These are phyloP conservation scores for Drosophila mayaguana DNA, from an alignment of 2,888 invertebrate genomes.

Conservation along the genomic window DNA sequence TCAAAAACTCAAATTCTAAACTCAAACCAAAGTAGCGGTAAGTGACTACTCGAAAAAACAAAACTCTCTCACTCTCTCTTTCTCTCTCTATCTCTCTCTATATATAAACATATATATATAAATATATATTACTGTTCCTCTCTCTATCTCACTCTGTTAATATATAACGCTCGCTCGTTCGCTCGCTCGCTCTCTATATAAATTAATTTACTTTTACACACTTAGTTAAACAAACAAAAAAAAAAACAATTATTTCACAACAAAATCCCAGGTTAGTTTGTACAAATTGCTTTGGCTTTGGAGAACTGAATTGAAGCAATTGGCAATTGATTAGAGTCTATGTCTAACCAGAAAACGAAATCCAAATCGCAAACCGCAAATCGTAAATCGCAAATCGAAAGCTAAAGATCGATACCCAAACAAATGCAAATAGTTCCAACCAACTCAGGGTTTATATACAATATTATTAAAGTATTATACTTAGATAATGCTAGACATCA, in stretches of 20 bases:
- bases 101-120: background rate
- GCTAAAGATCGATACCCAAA: slow-evolving; percentile 38
- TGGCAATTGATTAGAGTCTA: slow-evolving; percentile 55
- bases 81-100: slow-evolving; percentile 55
- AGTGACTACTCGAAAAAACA: slow-evolving; percentile 66
- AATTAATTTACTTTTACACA: slow-evolving; percentile 54
- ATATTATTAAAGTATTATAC: slow-evolving; percentile 26
- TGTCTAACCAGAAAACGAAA: slow-evolving; percentile 2
- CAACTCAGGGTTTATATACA: slow-evolving; percentile 62
- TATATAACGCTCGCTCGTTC: slow-evolving; percentile 68
- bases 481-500: slow-evolving; percentile 46
- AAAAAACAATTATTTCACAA: slow-evolving; percentile 26
- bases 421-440: slow-evolving; percentile 65
- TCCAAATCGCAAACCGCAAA: slow-evolving; percentile 17
- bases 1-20: slow-evolving; percentile 50
- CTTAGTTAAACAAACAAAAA: slow-evolving; percentile 27
- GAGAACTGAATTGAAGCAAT: slow-evolving; percentile 57
- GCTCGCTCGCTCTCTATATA: slow-evolving; percentile 70
- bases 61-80: slow-evolving; percentile 52
- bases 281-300: slow-evolving; percentile 65
- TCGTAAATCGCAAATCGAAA: slow-evolving; percentile 18
- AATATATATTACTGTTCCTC: slow-evolving; percentile 27
- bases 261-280: slow-evolving; percentile 68
- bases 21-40: slow-evolving; percentile 67
- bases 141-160: slow-evolving; percentile 36